Base-by-base conservation (phyloP, 1,140 invertebrate genomes). In the Meloidogyne floridensis region DNA sequence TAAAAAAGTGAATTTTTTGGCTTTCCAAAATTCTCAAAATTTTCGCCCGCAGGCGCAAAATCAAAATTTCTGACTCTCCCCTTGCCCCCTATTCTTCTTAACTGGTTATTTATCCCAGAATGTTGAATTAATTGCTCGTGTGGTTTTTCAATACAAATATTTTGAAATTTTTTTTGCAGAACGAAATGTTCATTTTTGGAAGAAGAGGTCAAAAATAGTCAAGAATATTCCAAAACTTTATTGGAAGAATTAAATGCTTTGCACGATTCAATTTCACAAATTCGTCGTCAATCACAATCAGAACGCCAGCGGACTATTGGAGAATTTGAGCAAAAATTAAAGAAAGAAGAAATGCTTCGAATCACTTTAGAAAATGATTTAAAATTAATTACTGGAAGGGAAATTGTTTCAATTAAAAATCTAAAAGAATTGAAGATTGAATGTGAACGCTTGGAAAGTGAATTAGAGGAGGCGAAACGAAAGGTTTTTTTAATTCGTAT, bases 101-200 rank as follows among this genome's bases (percentile, higher is more conserved):
- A 32, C 32, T 32, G n/a, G 59, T 42, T 42, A 18, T 32, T 32
- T 32, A 32, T 32, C 32, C 32, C 32, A 32, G 7, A 8, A 18
- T 75, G 32, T 71, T 18, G 32, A 71, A 71, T 75, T 42, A 71
- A 32, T 32, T 32, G 32, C 32, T 32, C 32, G 32, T 32, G 32
- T 32, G 32, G 32, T 71, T 47, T 47, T 47, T 47, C 47, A 47
- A 47, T 8, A 32, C 32, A 32, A 18, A 13, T 13, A n/a, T 80
- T 8, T 81, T 79, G 15, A n/a, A 56, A 32, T 72, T 70, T 32
- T 75, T 56, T 15, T 59, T 80, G 80, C 11, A 80, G 80, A 51
- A 71, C 72, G 13, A 80, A 80, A 69, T 80, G 80, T 69, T 80
- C 80, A 3, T 80, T 80, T 69, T 51, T 80, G n/a, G 80, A 80